These are phyloP conservation scores for Cephalopterus ornatus DNA, from an alignment of 2,113 vertebrate species.

Conservation along the genomic window DNA sequence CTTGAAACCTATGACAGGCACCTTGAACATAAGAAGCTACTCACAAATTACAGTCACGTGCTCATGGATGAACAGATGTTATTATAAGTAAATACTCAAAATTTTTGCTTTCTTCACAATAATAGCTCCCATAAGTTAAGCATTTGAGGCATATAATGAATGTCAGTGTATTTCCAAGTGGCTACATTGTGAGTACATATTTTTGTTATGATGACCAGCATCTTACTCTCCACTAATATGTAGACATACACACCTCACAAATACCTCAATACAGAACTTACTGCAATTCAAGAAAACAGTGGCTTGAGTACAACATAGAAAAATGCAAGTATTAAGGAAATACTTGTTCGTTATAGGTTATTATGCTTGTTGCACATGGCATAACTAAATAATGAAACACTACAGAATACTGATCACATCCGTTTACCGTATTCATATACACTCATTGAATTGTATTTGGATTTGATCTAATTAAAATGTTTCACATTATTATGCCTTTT, in stretches of 20 bases:
- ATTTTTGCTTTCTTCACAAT: not conserved
- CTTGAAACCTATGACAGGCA: no score
- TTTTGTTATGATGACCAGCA: not conserved
- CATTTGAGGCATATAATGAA: not conserved
- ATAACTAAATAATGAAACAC: conserved; percentile 8
- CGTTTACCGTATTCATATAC: conserved; percentile 7
- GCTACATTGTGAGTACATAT: not conserved
- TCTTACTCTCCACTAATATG: not conserved
- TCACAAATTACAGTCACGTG: not conserved
- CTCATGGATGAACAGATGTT: not conserved
- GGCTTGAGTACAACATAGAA: not conserved
- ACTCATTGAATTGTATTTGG: conserved; percentile 26
- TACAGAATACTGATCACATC: conserved; percentile 10
- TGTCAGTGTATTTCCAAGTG: not conserved
- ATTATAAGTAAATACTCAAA: not conserved
- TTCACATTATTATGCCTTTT: conserved; percentile 6
- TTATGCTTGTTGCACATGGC: not conserved
- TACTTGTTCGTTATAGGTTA: not conserved
- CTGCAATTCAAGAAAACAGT: no score
- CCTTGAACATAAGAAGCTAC: not conserved
- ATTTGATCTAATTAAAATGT: conserved; percentile 38
- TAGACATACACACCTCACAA: not conserved
- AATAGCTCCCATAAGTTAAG: not conserved
- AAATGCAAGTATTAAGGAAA: not conserved
- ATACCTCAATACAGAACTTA: not conserved